Conservation (phyloP, 2,113 vertebrate genomes). For the Coracopsis vasa region DNA sequence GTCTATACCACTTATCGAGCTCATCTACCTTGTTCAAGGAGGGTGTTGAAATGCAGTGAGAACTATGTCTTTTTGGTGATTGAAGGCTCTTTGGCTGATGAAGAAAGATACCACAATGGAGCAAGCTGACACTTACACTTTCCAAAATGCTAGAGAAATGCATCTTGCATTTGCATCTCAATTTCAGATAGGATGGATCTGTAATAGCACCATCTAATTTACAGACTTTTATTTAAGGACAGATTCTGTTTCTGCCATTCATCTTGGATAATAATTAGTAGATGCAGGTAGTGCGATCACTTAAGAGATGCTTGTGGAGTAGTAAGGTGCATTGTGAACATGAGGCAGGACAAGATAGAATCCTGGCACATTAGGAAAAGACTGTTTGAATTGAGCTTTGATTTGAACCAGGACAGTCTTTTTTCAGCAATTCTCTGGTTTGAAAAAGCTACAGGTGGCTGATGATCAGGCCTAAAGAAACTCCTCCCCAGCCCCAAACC, state of each 20-base stretch:
- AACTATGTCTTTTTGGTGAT: not conserved
- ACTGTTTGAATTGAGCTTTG: not conserved
- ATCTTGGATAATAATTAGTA: not conserved
- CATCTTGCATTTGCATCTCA: not conserved
- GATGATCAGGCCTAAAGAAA: not conserved
- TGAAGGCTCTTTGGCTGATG: not conserved
- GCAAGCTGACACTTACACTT: not conserved
- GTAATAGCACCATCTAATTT: not conserved
- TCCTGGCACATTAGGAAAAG: not conserved
- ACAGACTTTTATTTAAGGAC: not conserved
- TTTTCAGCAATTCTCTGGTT: not conserved
- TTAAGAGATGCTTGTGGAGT: not conserved
- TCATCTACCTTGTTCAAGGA: not conserved
- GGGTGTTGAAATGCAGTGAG: not conserved
- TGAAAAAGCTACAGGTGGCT: not conserved
- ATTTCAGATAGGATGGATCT: not conserved
- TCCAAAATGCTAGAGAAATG: not conserved
- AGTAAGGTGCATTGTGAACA: not conserved
- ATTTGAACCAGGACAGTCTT: not conserved
- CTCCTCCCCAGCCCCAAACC: rapidly evolving
- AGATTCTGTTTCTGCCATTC: not conserved
- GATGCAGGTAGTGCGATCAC: not conserved
- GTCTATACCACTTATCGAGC: not conserved
- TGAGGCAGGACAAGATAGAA: not conserved
- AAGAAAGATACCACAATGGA: not conserved